Percentiles rank a stretch among this genome's conserved stretches.
Evolutionary conservation across 1,140 invertebrate genomes (phyloP).

Genomic region (Ips typographus): DNA sequence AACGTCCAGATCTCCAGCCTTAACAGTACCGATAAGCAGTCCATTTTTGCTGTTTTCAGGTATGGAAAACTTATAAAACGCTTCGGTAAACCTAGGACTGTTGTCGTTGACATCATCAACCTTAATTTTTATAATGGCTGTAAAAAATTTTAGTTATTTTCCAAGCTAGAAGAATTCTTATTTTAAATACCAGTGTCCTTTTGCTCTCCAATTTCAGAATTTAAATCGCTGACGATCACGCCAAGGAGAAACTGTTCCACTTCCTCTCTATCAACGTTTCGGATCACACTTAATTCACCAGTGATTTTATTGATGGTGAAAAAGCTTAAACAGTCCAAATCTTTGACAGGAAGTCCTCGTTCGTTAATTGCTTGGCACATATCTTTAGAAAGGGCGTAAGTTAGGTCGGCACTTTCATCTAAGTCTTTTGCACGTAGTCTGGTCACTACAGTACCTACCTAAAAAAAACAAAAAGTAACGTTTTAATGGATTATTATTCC

Average conservation of each 20-base stretch:
- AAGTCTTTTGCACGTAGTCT: slow-evolving; percentile 74
- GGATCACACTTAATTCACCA: slow-evolving; percentile 67
- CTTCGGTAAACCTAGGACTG: slow-evolving; percentile 78
- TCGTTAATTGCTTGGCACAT: slow-evolving; percentile 78
- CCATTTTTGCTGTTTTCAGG: slow-evolving; percentile 89
- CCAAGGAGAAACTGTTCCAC: slow-evolving; percentile 77
- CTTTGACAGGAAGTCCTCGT: slow-evolving; percentile 69
- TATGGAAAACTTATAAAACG: slow-evolving; percentile 76
- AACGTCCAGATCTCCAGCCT: slow-evolving; percentile 85
- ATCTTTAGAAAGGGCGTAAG: slow-evolving; percentile 71
- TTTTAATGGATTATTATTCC: slow-evolving; percentile 1
- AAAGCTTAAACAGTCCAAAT: slow-evolving; percentile 67
- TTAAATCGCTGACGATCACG: slow-evolving; percentile 81
- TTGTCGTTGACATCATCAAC: slow-evolving; percentile 92
- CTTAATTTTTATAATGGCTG: slow-evolving; percentile 71
- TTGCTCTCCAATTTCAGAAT: slow-evolving; percentile 73
- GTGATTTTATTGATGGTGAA: slow-evolving; percentile 77
- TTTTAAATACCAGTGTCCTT: slow-evolving; percentile 62
- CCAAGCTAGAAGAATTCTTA: not conserved
- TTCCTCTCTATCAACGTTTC: slow-evolving; percentile 78
- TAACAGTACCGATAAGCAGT: slow-evolving; percentile 74
- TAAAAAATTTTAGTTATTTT: not conserved
- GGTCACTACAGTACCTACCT: slow-evolving; percentile 71
- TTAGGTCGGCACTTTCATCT: slow-evolving; percentile 73
- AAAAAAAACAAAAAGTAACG: slow-evolving; percentile 29